A percentile compares a stretch with the other conserved stretches of the same genome.
Evolutionary conservation across 2,113 vertebrate species (phyloP).

Genomic region (Megaptera novaeangliae): DNA sequence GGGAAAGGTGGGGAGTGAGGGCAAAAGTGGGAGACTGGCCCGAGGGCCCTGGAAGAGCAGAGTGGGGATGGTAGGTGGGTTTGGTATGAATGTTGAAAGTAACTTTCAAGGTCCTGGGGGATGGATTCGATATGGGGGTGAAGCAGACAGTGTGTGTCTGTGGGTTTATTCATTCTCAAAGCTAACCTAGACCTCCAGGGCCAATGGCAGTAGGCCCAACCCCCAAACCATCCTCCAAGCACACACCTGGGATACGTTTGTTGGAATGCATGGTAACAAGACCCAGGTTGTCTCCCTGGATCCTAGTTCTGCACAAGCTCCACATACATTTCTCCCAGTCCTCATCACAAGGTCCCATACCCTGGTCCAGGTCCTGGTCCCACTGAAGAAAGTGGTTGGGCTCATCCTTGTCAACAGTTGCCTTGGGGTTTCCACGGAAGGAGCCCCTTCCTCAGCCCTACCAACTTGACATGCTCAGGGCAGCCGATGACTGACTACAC

Average conservation of each 20-base stretch:
- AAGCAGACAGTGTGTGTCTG: not conserved
- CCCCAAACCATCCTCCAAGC: not conserved
- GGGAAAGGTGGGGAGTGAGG: not conserved
- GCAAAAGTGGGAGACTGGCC: fast-evolving
- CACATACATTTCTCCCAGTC: not conserved
- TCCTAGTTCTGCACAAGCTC: not conserved
- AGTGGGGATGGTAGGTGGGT: not conserved
- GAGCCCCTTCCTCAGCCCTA: not conserved
- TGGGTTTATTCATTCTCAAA: not conserved
- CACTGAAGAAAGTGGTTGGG: not conserved
- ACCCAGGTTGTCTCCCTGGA: not conserved
- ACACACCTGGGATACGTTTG: no score
- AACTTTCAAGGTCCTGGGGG: not conserved
- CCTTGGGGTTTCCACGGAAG: not conserved
- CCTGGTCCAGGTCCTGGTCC: not conserved
- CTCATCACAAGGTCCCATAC: not conserved
- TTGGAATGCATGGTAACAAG: fast-evolving
- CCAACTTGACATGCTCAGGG: not conserved
- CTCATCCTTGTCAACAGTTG: not conserved
- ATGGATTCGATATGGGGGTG: fast-evolving
- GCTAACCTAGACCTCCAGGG: not conserved
- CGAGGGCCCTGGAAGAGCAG: not conserved
- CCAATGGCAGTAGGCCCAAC: no score
- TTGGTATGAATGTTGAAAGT: not conserved
- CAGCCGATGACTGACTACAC: not conserved